These are phyloP conservation scores for Heteromurus nitidus DNA, from an alignment of 2,888 invertebrate genomes.

Conservation along the genomic window DNA sequence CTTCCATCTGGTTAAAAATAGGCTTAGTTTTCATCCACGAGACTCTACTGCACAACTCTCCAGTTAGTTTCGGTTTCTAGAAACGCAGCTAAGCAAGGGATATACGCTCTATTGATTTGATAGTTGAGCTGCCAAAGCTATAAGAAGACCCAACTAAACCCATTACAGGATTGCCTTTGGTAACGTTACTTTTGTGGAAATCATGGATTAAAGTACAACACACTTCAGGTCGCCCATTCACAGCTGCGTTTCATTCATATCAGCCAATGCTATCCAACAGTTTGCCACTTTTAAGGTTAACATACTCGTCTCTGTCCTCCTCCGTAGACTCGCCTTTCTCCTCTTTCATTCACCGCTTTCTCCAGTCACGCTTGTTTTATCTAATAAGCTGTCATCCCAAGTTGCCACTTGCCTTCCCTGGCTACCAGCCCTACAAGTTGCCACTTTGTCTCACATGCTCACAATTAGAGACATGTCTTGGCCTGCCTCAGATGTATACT, in stretches of 20 bases:
- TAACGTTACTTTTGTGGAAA: not conserved
- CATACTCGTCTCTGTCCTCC: not conserved
- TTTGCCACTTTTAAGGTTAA: not conserved
- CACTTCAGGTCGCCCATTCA: constrained; percentile 7
- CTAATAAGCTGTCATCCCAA: constrained; percentile 6
- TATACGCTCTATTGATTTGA: not conserved
- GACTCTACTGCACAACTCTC: not conserved
- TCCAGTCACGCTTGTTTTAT: not conserved
- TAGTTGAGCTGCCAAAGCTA: not conserved
- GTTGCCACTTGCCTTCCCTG: no score
- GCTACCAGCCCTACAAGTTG: no score
- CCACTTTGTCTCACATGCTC: no score
- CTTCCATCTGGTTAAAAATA: constrained; percentile 15
- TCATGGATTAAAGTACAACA: not conserved
- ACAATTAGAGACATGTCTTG: no score
- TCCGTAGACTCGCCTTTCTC: not conserved
- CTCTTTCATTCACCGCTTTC: no score
- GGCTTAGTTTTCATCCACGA: not conserved
- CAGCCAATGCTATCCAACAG: no score
- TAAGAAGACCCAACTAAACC: not conserved
- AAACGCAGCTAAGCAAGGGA: not conserved
- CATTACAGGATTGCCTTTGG: constrained; percentile 20
- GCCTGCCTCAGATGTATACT: no score
- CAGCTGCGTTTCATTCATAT: constrained; percentile 16
- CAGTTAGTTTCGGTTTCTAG: not conserved